Evolutionary conservation across 2,113 vertebrate genomes (phyloP).

Genomic region (Copsychus sechellarum): DNA sequence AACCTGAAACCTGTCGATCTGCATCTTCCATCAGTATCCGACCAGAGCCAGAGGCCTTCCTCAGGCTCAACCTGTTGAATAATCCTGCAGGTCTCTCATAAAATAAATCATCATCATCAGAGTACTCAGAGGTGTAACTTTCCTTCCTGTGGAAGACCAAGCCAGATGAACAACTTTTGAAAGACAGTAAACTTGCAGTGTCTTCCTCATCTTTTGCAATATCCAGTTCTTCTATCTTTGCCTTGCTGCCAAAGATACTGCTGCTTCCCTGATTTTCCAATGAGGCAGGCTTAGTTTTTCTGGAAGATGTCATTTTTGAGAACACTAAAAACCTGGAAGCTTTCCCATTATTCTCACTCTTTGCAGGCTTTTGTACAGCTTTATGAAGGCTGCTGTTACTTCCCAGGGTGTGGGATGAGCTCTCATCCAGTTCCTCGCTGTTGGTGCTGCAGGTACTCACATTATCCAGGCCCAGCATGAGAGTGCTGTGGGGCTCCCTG

Average conservation of each 20-base stretch:
- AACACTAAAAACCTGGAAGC: conserved; percentile 72
- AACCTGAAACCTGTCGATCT: neutral
- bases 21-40: neutral
- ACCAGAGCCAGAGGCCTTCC: conserved; percentile 49
- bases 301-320: conserved; percentile 79
- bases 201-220: conserved; percentile 49
- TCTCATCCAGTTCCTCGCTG: conserved; percentile 69
- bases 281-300: conserved; percentile 50
- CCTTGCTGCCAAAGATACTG: conserved; percentile 10
- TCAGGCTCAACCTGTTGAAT: conserved; percentile 60
- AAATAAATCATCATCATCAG: conserved; percentile 74
- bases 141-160: conserved; percentile 21
- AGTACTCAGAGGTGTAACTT: conserved; percentile 58
- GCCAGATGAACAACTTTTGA: conserved; percentile 33
- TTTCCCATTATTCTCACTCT: conserved; percentile 46
- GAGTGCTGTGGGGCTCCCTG: neutral
- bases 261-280: neutral
- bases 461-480: conserved; percentile 13
- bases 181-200: conserved; percentile 40
- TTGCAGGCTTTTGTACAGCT: conserved; percentile 61
- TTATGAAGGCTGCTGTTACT: conserved; percentile 62
- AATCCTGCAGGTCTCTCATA: conserved; percentile 66
- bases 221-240: conserved; percentile 35
- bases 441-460: conserved; percentile 63
- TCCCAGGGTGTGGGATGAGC: neutral